phyloP scores from a whole-genome alignment of 2,797 vertebrate species.

The Trachurus trachurus region DNA sequence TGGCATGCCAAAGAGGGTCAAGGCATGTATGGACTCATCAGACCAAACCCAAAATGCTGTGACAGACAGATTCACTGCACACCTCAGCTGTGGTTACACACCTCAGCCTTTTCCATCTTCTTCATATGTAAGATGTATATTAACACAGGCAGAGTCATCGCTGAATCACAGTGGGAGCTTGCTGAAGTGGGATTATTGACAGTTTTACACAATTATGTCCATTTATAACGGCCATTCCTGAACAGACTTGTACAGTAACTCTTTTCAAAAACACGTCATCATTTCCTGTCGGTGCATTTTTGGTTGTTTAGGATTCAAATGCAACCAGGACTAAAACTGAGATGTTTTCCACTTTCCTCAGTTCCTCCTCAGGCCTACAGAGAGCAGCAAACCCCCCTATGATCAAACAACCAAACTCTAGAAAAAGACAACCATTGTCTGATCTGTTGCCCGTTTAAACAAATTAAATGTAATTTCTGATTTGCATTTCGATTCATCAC shows the following conservation, averaged over 20 bases:
- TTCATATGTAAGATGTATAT: constrained; percentile 13
- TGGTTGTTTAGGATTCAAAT: not conserved
- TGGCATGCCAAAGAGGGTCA: constrained; percentile 47
- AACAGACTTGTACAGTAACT: not conserved
- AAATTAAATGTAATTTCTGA: constrained; percentile 5
- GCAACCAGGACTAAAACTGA: not conserved
- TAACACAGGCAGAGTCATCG: constrained; percentile 3
- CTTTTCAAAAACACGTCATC: not conserved
- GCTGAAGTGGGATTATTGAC: not conserved
- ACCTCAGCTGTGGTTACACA: constrained; percentile 45
- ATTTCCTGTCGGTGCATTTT: not conserved
- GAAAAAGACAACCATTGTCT: not conserved
- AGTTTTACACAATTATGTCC: not conserved
- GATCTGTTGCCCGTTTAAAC: not conserved
- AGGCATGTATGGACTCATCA: constrained; percentile 73
- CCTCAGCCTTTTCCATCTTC: constrained; percentile 35
- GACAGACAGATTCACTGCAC: constrained; percentile 18
- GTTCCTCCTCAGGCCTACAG: constrained; percentile 57
- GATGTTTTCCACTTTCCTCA: constrained; percentile 32
- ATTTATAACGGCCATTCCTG: not conserved
- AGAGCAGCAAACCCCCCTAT: constrained; percentile 64
- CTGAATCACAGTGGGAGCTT: not conserved
- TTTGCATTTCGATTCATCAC: not conserved
- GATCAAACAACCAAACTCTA: constrained; percentile 12
- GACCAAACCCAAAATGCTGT: constrained; percentile 59